phyloP scores from a whole-genome alignment of 2,113 vertebrate species.

The Dascyllus trimaculatus region DNA sequence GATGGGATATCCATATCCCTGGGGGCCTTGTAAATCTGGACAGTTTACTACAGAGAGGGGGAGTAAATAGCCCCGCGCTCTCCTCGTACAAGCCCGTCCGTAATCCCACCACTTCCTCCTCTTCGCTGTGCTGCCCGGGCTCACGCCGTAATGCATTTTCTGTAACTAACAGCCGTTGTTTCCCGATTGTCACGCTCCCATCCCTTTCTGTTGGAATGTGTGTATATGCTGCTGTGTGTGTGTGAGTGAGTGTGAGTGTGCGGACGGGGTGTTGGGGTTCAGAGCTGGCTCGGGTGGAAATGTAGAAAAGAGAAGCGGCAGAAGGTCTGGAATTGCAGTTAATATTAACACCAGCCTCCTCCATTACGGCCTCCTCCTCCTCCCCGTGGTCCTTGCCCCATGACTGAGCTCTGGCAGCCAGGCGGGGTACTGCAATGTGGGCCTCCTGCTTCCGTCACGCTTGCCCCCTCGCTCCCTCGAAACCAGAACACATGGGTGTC shows the following conservation, averaged over 20 bases:
- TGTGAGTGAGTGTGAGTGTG: slow-evolving; percentile 74
- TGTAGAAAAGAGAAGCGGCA: slow-evolving; percentile 72
- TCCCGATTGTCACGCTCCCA: slow-evolving; percentile 99
- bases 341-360: slow-evolving; percentile 80
- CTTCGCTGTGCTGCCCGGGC: slow-evolving; percentile 88
- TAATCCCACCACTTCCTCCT: slow-evolving; percentile 99
- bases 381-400: slow-evolving; percentile 37
- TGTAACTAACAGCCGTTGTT: slow-evolving; percentile 99
- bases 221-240: slow-evolving; percentile 42
- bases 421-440: slow-evolving; percentile 70
- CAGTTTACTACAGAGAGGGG: slow-evolving; percentile 92
- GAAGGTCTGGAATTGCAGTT: slow-evolving; percentile 93
- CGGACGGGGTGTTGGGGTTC: slow-evolving; percentile 83
- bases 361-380: slow-evolving; percentile 47
- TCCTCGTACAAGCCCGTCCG: slow-evolving; percentile 86
- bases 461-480: slow-evolving; percentile 51
- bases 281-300: slow-evolving; percentile 82
- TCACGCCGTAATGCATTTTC: slow-evolving; percentile 99
- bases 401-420: slow-evolving; percentile 75
- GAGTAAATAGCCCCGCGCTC: slow-evolving; percentile 82
- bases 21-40: slow-evolving; percentile 96
- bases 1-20: slow-evolving; percentile 86
- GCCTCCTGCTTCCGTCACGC: slow-evolving; percentile 77
- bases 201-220: slow-evolving; percentile 95
- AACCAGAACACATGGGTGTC: slow-evolving; percentile 79